phyloP scores from a whole-genome alignment of 2,113 vertebrate genomes.

The Globicephala melas region DNA sequence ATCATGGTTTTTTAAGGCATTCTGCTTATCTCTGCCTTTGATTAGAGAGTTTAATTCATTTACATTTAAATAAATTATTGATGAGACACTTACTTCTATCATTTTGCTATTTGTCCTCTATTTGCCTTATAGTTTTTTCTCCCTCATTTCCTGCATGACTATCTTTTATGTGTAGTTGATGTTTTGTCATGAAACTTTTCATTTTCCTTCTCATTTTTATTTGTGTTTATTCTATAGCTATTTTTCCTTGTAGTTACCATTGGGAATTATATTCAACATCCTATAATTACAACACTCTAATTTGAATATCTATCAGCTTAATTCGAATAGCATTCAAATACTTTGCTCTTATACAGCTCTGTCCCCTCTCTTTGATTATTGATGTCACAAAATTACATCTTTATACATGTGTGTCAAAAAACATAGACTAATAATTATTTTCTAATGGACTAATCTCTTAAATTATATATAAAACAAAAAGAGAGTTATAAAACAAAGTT shows the following conservation, averaged over 20 bases:
- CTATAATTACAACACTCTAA: neutral
- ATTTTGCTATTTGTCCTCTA: neutral
- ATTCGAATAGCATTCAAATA: neutral
- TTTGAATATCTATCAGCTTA: neutral
- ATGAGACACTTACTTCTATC: neutral
- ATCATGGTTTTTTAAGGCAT: neutral
- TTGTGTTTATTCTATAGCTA: neutral
- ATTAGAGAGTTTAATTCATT: neutral
- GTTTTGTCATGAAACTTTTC: neutral
- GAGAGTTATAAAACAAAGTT: neutral
- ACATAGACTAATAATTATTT: neutral
- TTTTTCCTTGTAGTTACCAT: neutral
- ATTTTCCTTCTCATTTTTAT: neutral
- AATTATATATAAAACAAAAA: neutral
- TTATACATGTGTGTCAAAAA: neutral
- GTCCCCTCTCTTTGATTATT: neutral
- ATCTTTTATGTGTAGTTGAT: neutral
- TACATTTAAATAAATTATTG: neutral
- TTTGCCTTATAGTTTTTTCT: neutral
- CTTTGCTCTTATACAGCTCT: neutral
- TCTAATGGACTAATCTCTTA: neutral
- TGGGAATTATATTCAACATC: neutral
- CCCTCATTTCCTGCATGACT: neutral
- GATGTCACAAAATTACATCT: neutral
- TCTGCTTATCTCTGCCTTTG: neutral